Evolutionary conservation across 2,797 vertebrate species (phyloP).

Genomic region (Pogonophryne albipinna): DNA sequence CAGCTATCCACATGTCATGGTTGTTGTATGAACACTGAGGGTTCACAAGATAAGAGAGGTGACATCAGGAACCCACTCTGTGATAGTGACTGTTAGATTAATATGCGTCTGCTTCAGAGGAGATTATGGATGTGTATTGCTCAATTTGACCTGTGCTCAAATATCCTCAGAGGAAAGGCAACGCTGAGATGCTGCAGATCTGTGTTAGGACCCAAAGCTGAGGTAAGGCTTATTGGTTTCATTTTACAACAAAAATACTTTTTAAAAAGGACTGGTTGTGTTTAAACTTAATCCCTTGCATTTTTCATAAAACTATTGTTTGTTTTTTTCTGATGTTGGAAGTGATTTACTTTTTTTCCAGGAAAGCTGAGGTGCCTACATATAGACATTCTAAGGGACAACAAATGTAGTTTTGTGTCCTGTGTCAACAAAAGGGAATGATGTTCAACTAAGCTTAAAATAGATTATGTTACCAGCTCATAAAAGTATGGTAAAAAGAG

Average conservation of each 20-base stretch:
- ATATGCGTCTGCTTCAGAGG: conserved; percentile 27
- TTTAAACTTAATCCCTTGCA: not conserved
- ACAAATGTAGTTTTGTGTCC: not conserved
- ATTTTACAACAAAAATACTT: not conserved
- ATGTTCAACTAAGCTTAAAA: not conserved
- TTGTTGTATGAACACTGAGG: conserved; percentile 30
- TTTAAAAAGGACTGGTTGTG: not conserved
- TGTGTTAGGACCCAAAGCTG: too few species aligned
- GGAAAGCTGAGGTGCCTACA: not conserved
- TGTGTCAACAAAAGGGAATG: too few species aligned
- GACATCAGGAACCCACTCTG: conserved; percentile 29
- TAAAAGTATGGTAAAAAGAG: not conserved
- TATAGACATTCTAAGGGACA: not conserved
- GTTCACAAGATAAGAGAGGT: conserved; percentile 33
- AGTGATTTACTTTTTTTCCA: not conserved
- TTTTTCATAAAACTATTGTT: not conserved
- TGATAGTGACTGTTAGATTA: conserved; percentile 37
- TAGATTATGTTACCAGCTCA: too few species aligned
- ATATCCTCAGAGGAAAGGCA: not conserved
- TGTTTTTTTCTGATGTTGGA: not conserved
- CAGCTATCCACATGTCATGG: conserved; percentile 46
- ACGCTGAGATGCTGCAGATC: not conserved
- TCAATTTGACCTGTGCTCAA: conserved; percentile 14
- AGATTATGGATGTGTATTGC: conserved; percentile 8
- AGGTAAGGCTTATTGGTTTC: not conserved